Base-by-base conservation (phyloP, 2,888 invertebrate species). In the Alsophila aescularia region DNA sequence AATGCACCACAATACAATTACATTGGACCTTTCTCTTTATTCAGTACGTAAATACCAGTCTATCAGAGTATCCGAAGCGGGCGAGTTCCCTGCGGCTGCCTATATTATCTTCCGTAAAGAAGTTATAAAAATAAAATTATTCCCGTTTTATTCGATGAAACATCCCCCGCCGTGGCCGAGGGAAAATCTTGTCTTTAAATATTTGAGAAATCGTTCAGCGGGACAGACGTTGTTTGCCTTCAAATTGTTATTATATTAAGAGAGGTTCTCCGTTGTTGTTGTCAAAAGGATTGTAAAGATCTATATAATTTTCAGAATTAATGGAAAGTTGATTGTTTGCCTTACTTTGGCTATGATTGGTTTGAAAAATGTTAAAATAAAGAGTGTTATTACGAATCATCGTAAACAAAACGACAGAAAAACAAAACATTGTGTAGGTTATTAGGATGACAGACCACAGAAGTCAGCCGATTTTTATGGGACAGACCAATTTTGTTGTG, bases 151-250 rank as follows among this genome's bases (percentile, higher is more conserved):
- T 61, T 67, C 67, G 57, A 66, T 55, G 55, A 63, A 66, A 62
- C 62, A 52, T 64, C 66, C 55, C 64, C 76, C 69, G 65, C 73
- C 57, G 51, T 58, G 60, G 66, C 51, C 43, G 52, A 64, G 51
- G 60, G 73, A 64, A 67, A 77, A 79, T 80, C 81, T 75, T 70
- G 60, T 65, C 67, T 62, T 72, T 80, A 79, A 83, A 84, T 81
- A 83, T 84, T 84, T 81, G 83, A 75, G 51, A 52, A 72, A 70
- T 70, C 67, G 72, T 73, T 69, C 71, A 72, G 63, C 54, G 64
- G 61, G 49, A 58, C 67, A 61, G 67, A 66, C 67, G 56, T 66
- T 74, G 64, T 74, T 77, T 69, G 71, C 58, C 48, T 58, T 60
- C 54, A 60, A 66, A 62, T 68, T 59, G 60, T 59, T 62, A 56